Base-by-base conservation (phyloP, 2,113 vertebrate species). In the Delphinus delphis region DNA sequence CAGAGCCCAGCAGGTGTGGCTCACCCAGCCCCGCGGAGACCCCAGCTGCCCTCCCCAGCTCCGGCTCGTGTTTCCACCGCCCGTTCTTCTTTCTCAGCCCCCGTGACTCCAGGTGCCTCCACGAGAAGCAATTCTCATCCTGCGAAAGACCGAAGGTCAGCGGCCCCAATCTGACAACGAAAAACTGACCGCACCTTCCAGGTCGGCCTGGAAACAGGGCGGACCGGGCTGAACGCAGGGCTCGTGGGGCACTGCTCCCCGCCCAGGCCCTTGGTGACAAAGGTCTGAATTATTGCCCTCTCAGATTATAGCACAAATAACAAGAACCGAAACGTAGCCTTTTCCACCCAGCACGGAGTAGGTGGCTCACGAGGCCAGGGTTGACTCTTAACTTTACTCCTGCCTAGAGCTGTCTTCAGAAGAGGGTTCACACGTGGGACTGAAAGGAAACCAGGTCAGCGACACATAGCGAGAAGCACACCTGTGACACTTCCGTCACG, bases 311-410 rank as follows among this genome's bases (percentile, higher is more conserved):
- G 70, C 62, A 65, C 44, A n/a, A 53, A 36, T 5, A 36, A 65
- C 21, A 25, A 47, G 38, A 31, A 50, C 71, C 38, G 8, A 62
- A 38, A 33, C 2, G 2, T 0, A 38, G 23, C 25, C 28, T 31
- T 36, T 13, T 12, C 23, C 0, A 0, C 53, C 44, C 33, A 15
- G 89, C 55, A 0, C 0, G 1, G 31, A 55, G 63, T 1, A 0
- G 8, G 55, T 1, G 21, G 65, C 41, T 33, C 5, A 20, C 1
- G 26, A 41, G 41, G 85, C n/a, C 26, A 6, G 44, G 20, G 11
- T 4, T 13, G 50, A 81, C 50, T n/a, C 60, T 9, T 53, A 53
- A 8, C 71, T 5, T 36, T 9, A 3, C n/a, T 26, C 36, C 36
- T 58, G 47, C 31, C 58, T 20, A 26, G 31, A 47, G 67, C 63